Percentiles rank a stretch among this genome's conserved stretches.
Conservation (phyloP, 2,888 invertebrate genomes). For the Dioctria linearis region DNA sequence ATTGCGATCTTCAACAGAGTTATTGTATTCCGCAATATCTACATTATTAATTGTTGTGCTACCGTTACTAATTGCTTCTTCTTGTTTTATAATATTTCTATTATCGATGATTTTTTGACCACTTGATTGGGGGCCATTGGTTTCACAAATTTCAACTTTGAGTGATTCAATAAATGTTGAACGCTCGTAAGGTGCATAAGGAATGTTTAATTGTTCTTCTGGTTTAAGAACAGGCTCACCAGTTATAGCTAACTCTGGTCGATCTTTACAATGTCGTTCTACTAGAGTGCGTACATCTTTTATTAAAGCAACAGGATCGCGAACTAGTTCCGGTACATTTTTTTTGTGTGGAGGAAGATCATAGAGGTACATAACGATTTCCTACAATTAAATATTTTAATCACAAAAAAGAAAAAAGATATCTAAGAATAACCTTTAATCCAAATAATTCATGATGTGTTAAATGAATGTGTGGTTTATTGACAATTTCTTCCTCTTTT, state of each 20-base stretch:
- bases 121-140: neutral
- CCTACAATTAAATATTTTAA: slow-evolving; percentile 69
- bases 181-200: slow-evolving; percentile 66
- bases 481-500: slow-evolving; percentile 64
- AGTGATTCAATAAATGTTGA: slow-evolving; percentile 67
- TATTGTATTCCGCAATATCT: neutral
- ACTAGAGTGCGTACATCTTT: slow-evolving; percentile 91
- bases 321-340: slow-evolving; percentile 91
- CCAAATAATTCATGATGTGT: slow-evolving; percentile 87
- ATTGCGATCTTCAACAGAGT: slow-evolving; percentile 58
- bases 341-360: slow-evolving; percentile 91
- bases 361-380: slow-evolving; percentile 92
- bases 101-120: slow-evolving; percentile 26
- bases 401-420: too few relatives aligned
- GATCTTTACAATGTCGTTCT: slow-evolving; percentile 90
- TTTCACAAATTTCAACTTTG: slow-evolving; percentile 66
- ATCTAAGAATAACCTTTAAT: slow-evolving; percentile 74
- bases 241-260: slow-evolving; percentile 85
- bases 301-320: slow-evolving; percentile 90
- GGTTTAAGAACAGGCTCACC: slow-evolving; percentile 82
- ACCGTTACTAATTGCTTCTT: slow-evolving; percentile 49
- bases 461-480: slow-evolving; percentile 78
- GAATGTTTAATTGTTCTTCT: slow-evolving; percentile 61
- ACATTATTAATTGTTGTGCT: neutral
- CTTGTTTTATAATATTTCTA: slow-evolving; percentile 22